A percentile compares a stretch with the other conserved stretches of the same genome.
phyloP scores from a whole-genome alignment of 2,888 invertebrate species.

The Scaptodrosophila latifasciaeformis region DNA sequence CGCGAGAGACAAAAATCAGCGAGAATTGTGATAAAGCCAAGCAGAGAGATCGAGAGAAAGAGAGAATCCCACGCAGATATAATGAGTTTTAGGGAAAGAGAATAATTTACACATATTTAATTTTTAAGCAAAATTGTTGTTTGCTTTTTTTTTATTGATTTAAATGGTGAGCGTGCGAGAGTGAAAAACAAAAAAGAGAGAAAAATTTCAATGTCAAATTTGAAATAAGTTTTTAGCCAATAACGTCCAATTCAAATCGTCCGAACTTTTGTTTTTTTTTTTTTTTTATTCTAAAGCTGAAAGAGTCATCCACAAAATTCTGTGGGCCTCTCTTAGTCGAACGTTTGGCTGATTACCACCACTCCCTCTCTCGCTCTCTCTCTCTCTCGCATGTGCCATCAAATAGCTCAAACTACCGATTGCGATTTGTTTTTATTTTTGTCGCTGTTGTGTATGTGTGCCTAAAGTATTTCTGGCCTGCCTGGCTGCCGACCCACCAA shows the following conservation, averaged over 20 bases:
- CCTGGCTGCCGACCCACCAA: constrained; percentile 5
- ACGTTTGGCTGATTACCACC: no score
- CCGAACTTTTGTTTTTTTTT: constrained; percentile 12
- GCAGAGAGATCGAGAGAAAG: constrained; percentile 12
- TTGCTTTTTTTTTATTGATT: no score
- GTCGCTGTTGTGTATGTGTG: constrained; percentile 39
- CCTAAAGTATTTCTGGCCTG: constrained; percentile 53
- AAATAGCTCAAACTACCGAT: no score
- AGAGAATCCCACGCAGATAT: no score
- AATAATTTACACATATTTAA: no score
- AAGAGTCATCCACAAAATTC: no score
- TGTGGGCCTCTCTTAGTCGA: no score
- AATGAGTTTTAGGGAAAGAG: no score
- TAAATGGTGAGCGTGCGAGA: neutral
- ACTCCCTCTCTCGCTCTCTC: constrained; percentile 3
- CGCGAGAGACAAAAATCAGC: neutral
- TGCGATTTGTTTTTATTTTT: constrained; percentile 38
- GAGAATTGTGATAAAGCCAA: constrained; percentile 1
- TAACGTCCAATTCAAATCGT: no score
- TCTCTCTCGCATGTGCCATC: constrained; percentile 8
- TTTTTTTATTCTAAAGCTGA: constrained; percentile 44
- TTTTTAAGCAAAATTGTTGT: no score
- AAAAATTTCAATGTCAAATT: constrained; percentile 67
- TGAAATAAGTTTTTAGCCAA: constrained; percentile 57
- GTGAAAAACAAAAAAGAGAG: neutral